Evolutionary conservation across 1,140 invertebrate species (phyloP).

Genomic region (Caenorhabditis inopinata): DNA sequence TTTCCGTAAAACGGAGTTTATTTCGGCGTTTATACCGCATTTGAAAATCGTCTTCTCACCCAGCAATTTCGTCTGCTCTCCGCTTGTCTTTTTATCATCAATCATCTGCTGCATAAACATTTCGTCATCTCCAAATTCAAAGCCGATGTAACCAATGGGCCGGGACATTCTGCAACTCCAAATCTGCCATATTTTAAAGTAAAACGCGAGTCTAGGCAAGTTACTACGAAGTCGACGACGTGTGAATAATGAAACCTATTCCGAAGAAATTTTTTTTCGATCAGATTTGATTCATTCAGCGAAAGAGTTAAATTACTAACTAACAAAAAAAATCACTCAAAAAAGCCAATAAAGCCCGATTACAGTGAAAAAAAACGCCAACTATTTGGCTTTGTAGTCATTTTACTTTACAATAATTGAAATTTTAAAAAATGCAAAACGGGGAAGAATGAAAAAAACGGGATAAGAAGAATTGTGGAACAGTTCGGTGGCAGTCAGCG

Average conservation of each 20-base stretch:
- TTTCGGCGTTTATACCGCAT: no score
- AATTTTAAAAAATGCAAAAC: conserved; percentile 2
- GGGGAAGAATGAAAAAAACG: neutral
- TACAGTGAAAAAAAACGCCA: neutral
- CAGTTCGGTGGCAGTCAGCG: neutral
- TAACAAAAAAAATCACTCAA: no score
- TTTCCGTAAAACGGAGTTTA: no score
- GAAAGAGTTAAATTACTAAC: no score
- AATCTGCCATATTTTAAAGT: no score
- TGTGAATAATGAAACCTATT: no score
- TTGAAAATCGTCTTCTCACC: no score
- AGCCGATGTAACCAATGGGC: neutral
- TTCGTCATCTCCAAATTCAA: conserved; percentile 11
- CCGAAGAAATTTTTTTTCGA: no score
- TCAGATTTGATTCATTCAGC: no score
- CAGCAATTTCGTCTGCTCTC: neutral
- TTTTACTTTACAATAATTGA: neutral
- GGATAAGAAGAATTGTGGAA: neutral
- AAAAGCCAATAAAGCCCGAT: neutral
- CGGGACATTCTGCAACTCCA: neutral
- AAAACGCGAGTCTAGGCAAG: no score
- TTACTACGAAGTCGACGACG: no score
- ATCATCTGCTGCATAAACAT: neutral
- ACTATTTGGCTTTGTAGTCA: no score
- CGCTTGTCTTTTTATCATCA: neutral